phyloP scores from a whole-genome alignment of 2,113 vertebrate genomes.

The Coregonus clupeaformis region DNA sequence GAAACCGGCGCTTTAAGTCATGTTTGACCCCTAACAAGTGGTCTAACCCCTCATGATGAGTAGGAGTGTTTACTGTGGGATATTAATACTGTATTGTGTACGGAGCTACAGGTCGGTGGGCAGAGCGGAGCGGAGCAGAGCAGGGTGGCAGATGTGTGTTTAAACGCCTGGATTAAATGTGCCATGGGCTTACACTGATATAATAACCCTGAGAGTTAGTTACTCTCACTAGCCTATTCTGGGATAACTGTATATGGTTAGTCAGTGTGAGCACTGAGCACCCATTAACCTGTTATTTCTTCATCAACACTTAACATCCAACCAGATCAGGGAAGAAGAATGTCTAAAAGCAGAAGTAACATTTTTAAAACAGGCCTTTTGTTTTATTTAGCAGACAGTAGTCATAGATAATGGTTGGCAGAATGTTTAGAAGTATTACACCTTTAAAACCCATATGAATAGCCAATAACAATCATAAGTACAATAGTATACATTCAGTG shows the following conservation, averaged over 20 bases:
- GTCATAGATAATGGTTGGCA: too few species aligned
- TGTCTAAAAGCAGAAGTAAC: neutral
- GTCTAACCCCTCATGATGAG: neutral
- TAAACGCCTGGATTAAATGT: neutral
- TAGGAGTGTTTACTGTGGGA: neutral
- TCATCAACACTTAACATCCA: neutral
- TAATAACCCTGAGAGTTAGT: neutral
- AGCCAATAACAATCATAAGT: too few species aligned
- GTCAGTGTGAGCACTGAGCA: neutral
- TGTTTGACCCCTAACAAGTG: neutral
- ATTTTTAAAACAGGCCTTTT: neutral
- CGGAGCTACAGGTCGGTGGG: neutral
- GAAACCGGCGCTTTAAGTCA: too few species aligned
- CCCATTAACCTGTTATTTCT: neutral
- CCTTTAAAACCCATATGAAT: too few species aligned
- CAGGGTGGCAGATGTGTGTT: neutral
- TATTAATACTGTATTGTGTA: too few species aligned
- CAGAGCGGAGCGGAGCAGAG: too few species aligned
- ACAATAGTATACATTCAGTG: too few species aligned
- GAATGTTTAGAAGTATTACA: too few species aligned
- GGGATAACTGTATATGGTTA: constrained; percentile 6
- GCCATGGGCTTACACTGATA: neutral
- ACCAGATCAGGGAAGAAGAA: neutral
- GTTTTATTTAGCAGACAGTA: too few species aligned
- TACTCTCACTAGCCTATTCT: neutral